Evolutionary conservation across 2,888 invertebrate species (phyloP), one percentile per base, ranked within the genome.

Genomic region (Isoperla grammatica): DNA sequence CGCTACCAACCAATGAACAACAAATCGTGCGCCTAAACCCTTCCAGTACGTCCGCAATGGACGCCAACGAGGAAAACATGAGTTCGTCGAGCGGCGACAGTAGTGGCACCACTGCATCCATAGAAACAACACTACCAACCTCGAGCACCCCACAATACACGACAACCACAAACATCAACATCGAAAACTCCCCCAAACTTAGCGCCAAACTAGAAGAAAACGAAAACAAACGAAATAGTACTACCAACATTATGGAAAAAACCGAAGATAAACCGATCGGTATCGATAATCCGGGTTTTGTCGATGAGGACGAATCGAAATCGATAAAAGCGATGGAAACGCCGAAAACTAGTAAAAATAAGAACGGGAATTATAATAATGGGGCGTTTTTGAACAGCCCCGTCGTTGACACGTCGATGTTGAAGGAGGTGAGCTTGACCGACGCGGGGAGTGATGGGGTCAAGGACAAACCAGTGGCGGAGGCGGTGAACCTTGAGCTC

Each of bases 401-500:
- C 9, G 17, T 35, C 8, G 49, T 60, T 15, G 59, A 59, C 54
- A 59, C 59, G 11, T 42, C 29, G 5, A 29, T 29, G 59, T 37
- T 59, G 46, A 50, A 23, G 13, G 59, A 61, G 22, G 42, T 53
- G n/a, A 40, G 13, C 15, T 2, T n/a, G 4, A 29, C 20, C 23
- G 17, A 37, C 17, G 17, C 48, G 29, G 17, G 19, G 23, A 23
- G 29, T 45, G 56, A 56, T 23, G 35, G 17, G 20, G 40, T 17
- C 42, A 42, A 56, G 42, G 60, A 64, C 48, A 60, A 56, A n/a
- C 42, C 48, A 13, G 50, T 57, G 65, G 74, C 77, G 60, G 89
- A 89, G 78, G 88, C 89, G 37, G 88, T 89, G 63, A 90, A 89
- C 73, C 75, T 89, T 68, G 90, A 90, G 72, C 78, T 90, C 69